Conservation (phyloP, 37 sponge, comb jelly and placozoan genomes). For the Beroe ovata region DNA sequence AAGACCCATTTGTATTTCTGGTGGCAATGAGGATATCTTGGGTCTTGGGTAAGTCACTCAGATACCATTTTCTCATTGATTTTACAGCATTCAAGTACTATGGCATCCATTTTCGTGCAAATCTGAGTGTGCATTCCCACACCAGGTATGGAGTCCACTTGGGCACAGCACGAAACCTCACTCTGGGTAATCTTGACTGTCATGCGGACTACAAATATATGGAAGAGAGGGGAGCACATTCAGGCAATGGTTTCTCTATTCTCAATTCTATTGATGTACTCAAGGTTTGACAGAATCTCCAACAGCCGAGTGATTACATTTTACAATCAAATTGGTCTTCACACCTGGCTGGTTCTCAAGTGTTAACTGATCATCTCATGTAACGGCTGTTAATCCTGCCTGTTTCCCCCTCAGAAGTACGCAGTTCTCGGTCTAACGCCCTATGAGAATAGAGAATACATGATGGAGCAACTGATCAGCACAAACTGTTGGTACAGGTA, state of each 20-base stretch:
- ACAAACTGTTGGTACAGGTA: slow-evolving; percentile 66
- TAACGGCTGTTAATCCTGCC: no score
- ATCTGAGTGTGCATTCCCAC: no score
- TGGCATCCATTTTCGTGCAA: no score
- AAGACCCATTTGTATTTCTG: slow-evolving; percentile 36
- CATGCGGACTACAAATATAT: slow-evolving; percentile 25
- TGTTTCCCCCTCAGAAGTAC: neutral
- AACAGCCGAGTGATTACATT: no score
- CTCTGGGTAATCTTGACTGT: slow-evolving; percentile 29
- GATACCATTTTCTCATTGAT: no score
- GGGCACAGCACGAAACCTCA: slow-evolving; percentile 5
- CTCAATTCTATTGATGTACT: slow-evolving; percentile 30
- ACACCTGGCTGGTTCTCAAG: no score
- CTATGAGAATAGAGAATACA: slow-evolving; percentile 33
- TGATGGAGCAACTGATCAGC: slow-evolving; percentile 44
- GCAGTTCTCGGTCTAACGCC: neutral
- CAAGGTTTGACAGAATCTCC: no score
- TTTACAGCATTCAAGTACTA: no score
- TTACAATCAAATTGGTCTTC: no score
- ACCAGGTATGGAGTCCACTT: slow-evolving; percentile 45
- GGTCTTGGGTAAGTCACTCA: slow-evolving; percentile 37
- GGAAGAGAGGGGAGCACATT: slow-evolving; percentile 45
- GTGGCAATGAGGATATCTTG: slow-evolving; percentile 44
- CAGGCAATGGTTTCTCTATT: slow-evolving; percentile 19
- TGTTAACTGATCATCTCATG: no score